Conservation (phyloP, 2,113 vertebrate species). For the Phocoena phocoena region DNA sequence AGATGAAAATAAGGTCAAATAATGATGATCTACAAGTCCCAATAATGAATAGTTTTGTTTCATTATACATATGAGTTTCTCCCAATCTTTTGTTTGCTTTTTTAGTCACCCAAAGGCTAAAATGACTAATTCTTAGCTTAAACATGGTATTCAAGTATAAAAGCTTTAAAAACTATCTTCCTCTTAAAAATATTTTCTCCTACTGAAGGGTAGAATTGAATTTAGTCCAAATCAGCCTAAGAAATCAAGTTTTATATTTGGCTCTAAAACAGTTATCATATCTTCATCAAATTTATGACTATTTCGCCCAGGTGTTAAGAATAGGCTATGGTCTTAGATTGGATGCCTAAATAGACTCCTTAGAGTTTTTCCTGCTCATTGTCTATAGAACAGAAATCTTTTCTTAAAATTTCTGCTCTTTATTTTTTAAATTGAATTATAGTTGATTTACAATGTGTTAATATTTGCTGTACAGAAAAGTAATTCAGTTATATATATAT, state of each 20-base stretch:
- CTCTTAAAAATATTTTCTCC: constrained; percentile 6
- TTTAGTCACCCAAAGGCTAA: not conserved
- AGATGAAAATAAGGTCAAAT: not conserved
- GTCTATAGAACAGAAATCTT: not conserved
- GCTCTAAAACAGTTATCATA: not conserved
- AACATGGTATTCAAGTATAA: not conserved
- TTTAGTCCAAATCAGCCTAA: not conserved
- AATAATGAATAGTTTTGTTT: not conserved
- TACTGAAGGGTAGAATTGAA: not conserved
- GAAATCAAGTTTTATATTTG: not conserved
- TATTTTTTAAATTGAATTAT: not conserved
- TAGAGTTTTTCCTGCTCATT: not conserved
- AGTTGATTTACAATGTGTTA: not conserved
- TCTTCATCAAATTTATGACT: not conserved
- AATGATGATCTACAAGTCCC: not conserved
- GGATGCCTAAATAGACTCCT: not conserved
- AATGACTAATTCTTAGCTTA: not conserved
- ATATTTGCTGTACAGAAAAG: not conserved
- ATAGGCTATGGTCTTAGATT: not conserved
- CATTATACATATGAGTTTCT: not conserved
- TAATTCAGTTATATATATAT: not conserved
- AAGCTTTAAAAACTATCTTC: not conserved
- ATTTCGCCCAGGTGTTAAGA: not conserved
- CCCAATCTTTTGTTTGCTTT: not conserved
- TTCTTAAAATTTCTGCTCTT: not conserved